These are phyloP conservation scores for Thymelicus acteon DNA, from an alignment of 2,888 invertebrate species.

Conservation along the genomic window DNA sequence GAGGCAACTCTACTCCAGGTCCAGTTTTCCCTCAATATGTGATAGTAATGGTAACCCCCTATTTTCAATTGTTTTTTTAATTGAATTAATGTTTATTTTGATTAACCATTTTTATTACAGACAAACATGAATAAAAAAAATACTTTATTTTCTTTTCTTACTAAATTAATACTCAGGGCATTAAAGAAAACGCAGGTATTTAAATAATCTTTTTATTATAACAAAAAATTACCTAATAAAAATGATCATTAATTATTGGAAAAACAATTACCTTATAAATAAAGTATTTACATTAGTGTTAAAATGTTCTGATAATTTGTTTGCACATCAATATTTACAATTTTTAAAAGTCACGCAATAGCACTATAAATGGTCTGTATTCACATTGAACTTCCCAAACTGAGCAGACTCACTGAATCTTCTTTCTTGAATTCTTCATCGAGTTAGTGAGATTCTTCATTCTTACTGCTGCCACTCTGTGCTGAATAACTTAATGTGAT, in stretches of 20 bases:
- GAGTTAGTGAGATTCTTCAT: slow-evolving; percentile 39
- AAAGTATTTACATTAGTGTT: slow-evolving; percentile 31
- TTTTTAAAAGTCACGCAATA: slow-evolving; percentile 32
- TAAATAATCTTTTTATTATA: slow-evolving; percentile 1
- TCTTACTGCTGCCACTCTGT: slow-evolving; percentile 47
- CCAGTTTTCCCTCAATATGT: too few relatives aligned
- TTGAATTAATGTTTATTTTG: too few relatives aligned
- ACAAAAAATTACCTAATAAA: slow-evolving; percentile 17
- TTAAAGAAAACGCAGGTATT: too few relatives aligned
- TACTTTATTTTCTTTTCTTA: too few relatives aligned
- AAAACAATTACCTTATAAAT: slow-evolving; percentile 22
- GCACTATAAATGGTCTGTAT: slow-evolving; percentile 29
- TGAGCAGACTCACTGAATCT: slow-evolving; percentile 24
- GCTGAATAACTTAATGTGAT: slow-evolving; percentile 58
- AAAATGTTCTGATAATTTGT: slow-evolving; percentile 6
- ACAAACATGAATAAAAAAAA: too few relatives aligned
- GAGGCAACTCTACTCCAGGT: too few relatives aligned
- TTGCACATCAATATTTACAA: slow-evolving; percentile 15
- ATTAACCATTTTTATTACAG: too few relatives aligned
- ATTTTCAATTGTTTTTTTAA: too few relatives aligned
- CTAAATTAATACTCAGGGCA: neutral
- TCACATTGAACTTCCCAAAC: slow-evolving; percentile 23
- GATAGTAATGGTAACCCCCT: too few relatives aligned
- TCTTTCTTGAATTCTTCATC: slow-evolving; percentile 42
- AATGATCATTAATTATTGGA: slow-evolving; percentile 20